These are phyloP conservation scores for Chelonoidis abingdonii DNA, from an alignment of 2,113 vertebrate genomes.

Conservation along the genomic window DNA sequence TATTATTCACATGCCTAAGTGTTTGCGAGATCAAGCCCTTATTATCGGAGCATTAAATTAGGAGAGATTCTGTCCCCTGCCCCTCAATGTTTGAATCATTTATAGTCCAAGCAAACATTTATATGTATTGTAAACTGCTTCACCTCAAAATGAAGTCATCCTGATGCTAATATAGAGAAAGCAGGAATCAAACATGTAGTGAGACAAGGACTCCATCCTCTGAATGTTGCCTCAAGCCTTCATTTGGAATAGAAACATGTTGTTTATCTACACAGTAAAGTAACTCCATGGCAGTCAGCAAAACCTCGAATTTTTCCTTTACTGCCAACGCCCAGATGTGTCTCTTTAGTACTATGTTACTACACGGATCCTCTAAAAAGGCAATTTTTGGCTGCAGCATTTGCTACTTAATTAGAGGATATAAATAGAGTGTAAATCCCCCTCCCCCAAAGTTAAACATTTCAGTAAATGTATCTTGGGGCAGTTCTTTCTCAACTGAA, in stretches of 20 bases:
- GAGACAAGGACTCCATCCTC: not conserved
- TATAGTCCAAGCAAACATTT: not conserved
- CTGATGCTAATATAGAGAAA: not conserved
- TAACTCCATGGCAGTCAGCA: not conserved
- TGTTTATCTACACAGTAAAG: not conserved
- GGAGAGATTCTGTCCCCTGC: not conserved
- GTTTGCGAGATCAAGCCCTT: not conserved
- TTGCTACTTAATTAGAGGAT: not conserved
- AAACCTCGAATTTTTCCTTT: not conserved
- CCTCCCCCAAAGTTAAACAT: constrained; percentile 15
- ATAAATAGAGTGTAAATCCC: not conserved
- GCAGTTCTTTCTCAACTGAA: constrained; percentile 14
- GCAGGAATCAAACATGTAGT: not conserved
- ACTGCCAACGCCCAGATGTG: not conserved
- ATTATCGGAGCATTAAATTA: not conserved
- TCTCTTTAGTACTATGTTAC: not conserved
- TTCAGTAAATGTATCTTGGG: not conserved
- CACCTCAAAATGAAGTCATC: not conserved
- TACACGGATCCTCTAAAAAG: not conserved
- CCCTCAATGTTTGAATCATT: not conserved
- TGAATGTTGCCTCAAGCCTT: not conserved
- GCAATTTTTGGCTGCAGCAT: not conserved
- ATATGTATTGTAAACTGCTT: not conserved
- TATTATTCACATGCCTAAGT: not conserved
- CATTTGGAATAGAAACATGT: not conserved